Evolutionary conservation across 2,888 invertebrate species (phyloP), one percentile per base, ranked within the genome.

Genomic region (Cantharis rustica): DNA sequence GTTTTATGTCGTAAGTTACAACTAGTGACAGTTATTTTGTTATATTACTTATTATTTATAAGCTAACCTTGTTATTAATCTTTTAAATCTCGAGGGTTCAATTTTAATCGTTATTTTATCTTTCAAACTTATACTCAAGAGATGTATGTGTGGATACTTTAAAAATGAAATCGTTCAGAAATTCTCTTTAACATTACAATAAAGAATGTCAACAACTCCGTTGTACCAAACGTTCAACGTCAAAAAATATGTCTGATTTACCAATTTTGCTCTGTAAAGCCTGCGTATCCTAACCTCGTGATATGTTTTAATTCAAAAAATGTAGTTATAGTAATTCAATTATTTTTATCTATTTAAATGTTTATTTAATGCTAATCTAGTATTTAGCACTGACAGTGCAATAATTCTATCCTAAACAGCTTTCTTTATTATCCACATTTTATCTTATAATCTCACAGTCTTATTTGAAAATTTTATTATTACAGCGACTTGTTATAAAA

Each of bases 401-500:
- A 20, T 20, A 20, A 20, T 20, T 20, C 20, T 5, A 20, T 20
- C 5, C 20, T 5, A 0, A 7, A 20, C 20, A 20, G 20, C 20
- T 20, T 20, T 20, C 20, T 20, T 20, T 20, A 5, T 20, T 20
- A 20, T 20, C 7, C 7, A 23, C 23, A 9, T 23, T 23, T 23
- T 23, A 23, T 23, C 1, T 23, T 23, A 9, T 23, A 23, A 9
- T 23, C 9, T 9, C 17, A 3, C 23, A 23, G 23, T 31, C n/a
- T 31, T n/a, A 31, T 31, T 31, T 31, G 5, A 31, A 31, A 13
- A 5, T 31, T 31, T 3, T 31, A 47, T 31, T 47, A 47, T 47
- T 47, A 82, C 86, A 97, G 97, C 93, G 62, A 91, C 94, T 82
- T 98, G 98, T 86, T 98, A 98, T 84, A 91, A 92, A 71, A 95